Conservation (phyloP, 2,113 vertebrate genomes). For the Siniperca knerii region DNA sequence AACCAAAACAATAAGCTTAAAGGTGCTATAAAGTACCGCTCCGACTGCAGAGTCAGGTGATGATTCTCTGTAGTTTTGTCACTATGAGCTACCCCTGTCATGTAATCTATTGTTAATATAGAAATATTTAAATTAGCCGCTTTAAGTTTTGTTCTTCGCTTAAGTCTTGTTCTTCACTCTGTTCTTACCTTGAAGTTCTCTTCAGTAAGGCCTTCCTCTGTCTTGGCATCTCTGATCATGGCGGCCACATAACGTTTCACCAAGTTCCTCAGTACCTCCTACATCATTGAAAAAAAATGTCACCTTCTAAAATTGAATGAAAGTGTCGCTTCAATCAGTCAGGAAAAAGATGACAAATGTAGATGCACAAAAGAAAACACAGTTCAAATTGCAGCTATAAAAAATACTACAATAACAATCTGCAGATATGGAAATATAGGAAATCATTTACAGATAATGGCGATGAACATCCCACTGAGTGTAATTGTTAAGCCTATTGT, state of each 20-base stretch:
- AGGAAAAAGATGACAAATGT: neutral
- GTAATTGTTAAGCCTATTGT: constrained; percentile 29
- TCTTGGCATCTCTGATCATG: constrained; percentile 99
- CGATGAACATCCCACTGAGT: constrained; percentile 42
- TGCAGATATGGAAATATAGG: constrained; percentile 28
- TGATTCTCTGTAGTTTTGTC: neutral
- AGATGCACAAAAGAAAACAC: neutral
- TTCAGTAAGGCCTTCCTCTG: constrained; percentile 98
- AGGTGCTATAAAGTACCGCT: neutral
- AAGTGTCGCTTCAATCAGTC: neutral
- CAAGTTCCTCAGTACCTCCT: constrained; percentile 98
- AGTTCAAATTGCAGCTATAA: neutral
- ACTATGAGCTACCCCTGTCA: neutral
- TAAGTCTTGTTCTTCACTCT: neutral
- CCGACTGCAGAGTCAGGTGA: neutral
- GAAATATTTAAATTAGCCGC: neutral
- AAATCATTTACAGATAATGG: constrained; percentile 18
- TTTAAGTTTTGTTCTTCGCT: neutral
- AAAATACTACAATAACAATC: constrained; percentile 16
- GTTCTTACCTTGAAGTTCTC: constrained; percentile 96
- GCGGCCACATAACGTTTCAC: constrained; percentile 98
- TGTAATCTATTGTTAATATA: neutral
- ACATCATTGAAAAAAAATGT: constrained; percentile 39
- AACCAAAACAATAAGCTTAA: neutral
- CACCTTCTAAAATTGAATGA: neutral